Percentiles rank a stretch among this genome's conserved stretches.
These are phyloP conservation scores for Drosophila borborema DNA, from an alignment of 2,888 invertebrate species.

Conservation along the genomic window DNA sequence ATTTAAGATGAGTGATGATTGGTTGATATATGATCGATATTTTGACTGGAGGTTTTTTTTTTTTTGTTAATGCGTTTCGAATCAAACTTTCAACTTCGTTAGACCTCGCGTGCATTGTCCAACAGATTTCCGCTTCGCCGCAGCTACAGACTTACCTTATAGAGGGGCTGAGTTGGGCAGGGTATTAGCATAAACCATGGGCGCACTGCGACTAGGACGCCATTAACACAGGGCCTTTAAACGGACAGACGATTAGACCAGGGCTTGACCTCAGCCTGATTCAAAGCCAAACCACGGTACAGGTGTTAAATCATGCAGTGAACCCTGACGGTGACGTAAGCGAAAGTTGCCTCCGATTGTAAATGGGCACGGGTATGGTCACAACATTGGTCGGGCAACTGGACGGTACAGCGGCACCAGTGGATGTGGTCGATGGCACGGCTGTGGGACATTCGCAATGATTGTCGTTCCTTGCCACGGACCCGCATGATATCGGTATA, in stretches of 20 bases:
- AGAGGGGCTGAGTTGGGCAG: slow-evolving; percentile 91
- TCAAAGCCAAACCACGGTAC: slow-evolving; percentile 92
- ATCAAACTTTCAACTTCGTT: slow-evolving; percentile 54
- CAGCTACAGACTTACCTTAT: slow-evolving; percentile 91
- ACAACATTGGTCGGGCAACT: slow-evolving; percentile 80
- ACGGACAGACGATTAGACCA: slow-evolving; percentile 89
- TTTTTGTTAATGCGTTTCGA: background rate
- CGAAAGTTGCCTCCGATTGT: slow-evolving; percentile 87
- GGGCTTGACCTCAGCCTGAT: slow-evolving; percentile 89
- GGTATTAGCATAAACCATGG: slow-evolving; percentile 90
- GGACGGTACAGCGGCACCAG: slow-evolving; percentile 35
- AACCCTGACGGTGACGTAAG: slow-evolving; percentile 92
- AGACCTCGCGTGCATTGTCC: slow-evolving; percentile 93
- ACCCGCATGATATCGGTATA: slow-evolving; percentile 57
- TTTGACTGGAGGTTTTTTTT: background rate
- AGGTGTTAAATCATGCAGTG: slow-evolving; percentile 90
- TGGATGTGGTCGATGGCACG: slow-evolving; percentile 30
- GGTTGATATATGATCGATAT: slow-evolving; percentile 9
- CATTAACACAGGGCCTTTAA: slow-evolving; percentile 89
- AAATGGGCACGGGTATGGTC: slow-evolving; percentile 85
- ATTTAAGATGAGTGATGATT: slow-evolving; percentile 15
- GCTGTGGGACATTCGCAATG: slow-evolving; percentile 53
- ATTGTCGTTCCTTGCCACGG: slow-evolving; percentile 60
- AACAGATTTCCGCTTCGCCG: slow-evolving; percentile 92
- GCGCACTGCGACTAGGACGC: slow-evolving; percentile 89